These are phyloP conservation scores for Lordiphosa stackelbergi DNA, from an alignment of 1,140 invertebrate species.

Conservation along the genomic window DNA sequence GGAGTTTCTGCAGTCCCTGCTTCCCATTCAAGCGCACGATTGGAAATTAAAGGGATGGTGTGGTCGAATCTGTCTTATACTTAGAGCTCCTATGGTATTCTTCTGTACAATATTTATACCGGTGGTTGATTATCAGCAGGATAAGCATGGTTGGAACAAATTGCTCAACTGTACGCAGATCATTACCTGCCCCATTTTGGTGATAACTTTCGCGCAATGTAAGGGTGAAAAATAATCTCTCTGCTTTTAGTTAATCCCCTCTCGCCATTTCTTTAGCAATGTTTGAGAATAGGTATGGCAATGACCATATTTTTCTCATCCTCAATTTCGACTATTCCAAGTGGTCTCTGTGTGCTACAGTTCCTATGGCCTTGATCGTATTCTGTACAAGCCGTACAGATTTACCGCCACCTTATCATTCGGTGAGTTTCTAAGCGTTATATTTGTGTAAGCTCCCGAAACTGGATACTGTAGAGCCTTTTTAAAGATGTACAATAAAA, in stretches of 20 bases:
- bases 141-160: slow-evolving; percentile 59
- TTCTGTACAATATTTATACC: slow-evolving; percentile 25
- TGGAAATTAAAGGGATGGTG: slow-evolving; percentile 12
- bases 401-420: slow-evolving; percentile 42
- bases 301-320: not conserved
- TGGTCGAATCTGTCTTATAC: not conserved
- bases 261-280: slow-evolving; percentile 13
- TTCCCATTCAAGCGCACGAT: slow-evolving; percentile 28
- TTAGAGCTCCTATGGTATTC: slow-evolving; percentile 20
- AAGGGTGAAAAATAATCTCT: not conserved
- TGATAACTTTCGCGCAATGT: slow-evolving; percentile 24
- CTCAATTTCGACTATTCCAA: slow-evolving; percentile 1
- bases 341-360: slow-evolving; percentile 26
- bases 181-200: slow-evolving; percentile 31
- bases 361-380: slow-evolving; percentile 27
- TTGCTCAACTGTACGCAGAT: slow-evolving; percentile 53
- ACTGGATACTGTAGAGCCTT: no score
- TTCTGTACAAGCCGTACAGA: slow-evolving; percentile 43
- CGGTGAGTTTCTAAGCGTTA: slow-evolving; percentile 13
- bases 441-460: no score
- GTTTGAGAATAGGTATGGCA: not conserved
- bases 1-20: slow-evolving; percentile 24
- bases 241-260: not conserved
- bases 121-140: slow-evolving; percentile 30
- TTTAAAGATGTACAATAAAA: no score